These are phyloP conservation scores for Lynx canadensis DNA, from an alignment of 2,113 vertebrate genomes.

Conservation along the genomic window DNA sequence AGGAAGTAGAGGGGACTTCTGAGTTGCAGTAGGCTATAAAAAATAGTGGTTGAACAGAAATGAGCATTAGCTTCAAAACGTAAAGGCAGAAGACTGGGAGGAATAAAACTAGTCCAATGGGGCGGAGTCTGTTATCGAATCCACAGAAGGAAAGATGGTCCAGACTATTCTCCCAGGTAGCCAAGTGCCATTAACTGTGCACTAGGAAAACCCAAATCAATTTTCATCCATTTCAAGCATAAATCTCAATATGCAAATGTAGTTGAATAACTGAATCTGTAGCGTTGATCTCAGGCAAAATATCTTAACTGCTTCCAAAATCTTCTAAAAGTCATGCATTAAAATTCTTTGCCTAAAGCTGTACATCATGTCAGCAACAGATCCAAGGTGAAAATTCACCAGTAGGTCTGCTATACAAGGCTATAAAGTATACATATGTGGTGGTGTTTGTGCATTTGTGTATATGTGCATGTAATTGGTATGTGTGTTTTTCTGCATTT, in stretches of 20 bases:
- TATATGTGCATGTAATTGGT: neutral
- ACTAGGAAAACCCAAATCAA: neutral
- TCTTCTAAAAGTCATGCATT: neutral
- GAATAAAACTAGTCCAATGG: neutral
- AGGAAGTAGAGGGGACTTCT: neutral
- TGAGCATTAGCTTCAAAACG: neutral
- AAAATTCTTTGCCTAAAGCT: conserved; percentile 1
- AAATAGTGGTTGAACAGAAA: neutral
- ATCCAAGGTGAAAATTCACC: neutral
- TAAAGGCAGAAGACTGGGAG: neutral
- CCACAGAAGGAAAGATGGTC: neutral
- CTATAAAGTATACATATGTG: neutral
- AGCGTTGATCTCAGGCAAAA: neutral
- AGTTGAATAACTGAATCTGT: neutral
- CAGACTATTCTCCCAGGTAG: neutral
- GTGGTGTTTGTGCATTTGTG: neutral
- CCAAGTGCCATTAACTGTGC: neutral
- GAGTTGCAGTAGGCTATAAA: neutral
- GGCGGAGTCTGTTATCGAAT: neutral
- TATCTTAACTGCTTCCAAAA: neutral
- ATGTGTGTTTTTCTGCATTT: neutral
- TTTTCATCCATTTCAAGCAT: neutral
- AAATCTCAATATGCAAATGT: neutral
- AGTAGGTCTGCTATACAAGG: neutral
- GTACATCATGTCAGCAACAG: neutral